These are phyloP conservation scores for Poecilia wingei DNA, from an alignment of 2,797 vertebrate species.

Conservation along the genomic window DNA sequence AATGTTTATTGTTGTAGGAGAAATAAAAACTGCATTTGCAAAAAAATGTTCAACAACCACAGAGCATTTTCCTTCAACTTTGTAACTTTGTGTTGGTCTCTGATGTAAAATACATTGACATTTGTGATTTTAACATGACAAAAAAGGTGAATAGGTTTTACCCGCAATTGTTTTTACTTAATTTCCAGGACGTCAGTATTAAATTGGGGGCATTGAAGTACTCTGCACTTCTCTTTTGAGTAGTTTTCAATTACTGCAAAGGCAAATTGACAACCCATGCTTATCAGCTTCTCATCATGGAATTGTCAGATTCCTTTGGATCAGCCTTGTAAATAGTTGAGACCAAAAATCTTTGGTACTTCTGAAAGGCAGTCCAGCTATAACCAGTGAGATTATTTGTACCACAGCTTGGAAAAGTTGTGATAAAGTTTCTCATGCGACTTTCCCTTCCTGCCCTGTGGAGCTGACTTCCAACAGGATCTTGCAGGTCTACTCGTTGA, in stretches of 20 bases:
- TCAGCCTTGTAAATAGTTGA: neutral
- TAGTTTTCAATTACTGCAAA: neutral
- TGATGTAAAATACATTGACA: neutral
- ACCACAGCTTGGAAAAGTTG: neutral
- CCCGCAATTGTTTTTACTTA: neutral
- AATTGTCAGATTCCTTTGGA: neutral
- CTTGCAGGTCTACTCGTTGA: neutral
- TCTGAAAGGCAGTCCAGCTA: neutral
- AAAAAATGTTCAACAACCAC: neutral
- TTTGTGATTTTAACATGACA: neutral
- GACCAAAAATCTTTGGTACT: neutral
- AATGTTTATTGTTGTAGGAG: neutral
- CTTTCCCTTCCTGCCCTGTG: neutral
- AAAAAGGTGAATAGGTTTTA: neutral
- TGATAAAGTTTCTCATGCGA: neutral
- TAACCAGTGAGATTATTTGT: neutral
- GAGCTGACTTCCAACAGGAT: neutral
- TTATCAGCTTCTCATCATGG: neutral
- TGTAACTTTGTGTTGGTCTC: neutral
- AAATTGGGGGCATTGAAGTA: neutral
- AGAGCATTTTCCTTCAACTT: neutral
- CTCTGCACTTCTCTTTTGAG: neutral
- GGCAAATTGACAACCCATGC: neutral
- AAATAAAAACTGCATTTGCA: neutral
- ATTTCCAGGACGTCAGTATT: neutral